Percentiles rank a stretch among this genome's conserved stretches.
Evolutionary conservation across 2,113 vertebrate genomes (phyloP).

Genomic region (Aphelocoma coerulescens): DNA sequence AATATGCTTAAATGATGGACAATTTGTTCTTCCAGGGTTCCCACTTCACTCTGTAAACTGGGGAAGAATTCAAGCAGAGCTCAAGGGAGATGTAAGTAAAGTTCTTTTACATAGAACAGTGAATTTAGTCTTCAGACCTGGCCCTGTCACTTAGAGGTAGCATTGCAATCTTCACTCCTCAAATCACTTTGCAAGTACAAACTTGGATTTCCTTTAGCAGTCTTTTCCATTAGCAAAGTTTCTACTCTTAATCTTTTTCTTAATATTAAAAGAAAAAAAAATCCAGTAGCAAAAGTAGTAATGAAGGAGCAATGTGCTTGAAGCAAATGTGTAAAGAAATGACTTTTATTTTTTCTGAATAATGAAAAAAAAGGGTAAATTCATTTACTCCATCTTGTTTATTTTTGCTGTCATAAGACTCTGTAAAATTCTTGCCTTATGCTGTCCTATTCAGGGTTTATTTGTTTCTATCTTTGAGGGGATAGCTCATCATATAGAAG

Average conservation of each 20-base stretch:
- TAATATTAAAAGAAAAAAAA: not conserved
- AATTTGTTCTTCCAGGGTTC: not conserved
- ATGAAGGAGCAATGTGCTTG: not conserved
- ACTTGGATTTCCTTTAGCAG: not conserved
- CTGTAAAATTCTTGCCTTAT: not conserved
- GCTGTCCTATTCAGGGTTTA: not conserved
- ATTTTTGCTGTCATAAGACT: not conserved
- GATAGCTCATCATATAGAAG: not conserved
- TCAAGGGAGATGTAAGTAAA: not conserved
- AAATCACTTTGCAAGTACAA: not conserved
- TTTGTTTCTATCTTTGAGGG: not conserved
- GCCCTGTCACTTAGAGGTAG: not conserved
- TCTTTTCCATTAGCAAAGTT: not conserved
- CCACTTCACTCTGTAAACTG: not conserved
- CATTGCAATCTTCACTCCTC: not conserved
- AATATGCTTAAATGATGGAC: constrained; percentile 15
- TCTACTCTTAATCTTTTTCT: not conserved
- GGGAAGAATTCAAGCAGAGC: not conserved
- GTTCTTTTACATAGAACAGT: not conserved
- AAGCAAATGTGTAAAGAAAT: not conserved
- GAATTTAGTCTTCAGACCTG: not conserved
- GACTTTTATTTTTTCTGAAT: not conserved
- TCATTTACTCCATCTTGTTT: not conserved
- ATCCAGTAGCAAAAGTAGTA: not conserved
- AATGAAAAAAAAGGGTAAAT: not conserved